Base-by-base conservation (phyloP, 2,888 invertebrate species). In the Lagria hirta region DNA sequence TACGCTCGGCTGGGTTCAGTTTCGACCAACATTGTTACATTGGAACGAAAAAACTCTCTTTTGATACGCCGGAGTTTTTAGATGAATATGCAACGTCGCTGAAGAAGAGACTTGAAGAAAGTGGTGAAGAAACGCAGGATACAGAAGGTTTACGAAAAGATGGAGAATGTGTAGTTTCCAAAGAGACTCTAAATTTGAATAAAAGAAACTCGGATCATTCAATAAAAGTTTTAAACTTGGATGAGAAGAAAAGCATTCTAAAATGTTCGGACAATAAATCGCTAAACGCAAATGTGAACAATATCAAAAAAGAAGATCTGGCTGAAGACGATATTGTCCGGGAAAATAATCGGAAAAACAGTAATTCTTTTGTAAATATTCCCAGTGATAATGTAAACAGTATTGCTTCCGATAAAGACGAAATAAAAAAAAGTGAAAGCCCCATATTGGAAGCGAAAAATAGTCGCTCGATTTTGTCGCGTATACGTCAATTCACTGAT, bases 401-500 rank as follows among this genome's bases (percentile, higher is more conserved):
- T 49, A 58, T 62, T 48, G 49, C 58, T 17, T 54, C 55, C 28
- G 58, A 58, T 26, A 61, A 57, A 43, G 57, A 58, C 27, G 56
- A 55, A 40, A 42, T 42, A 27, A 42, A 29, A 32, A 54, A 53
- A 48, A 45, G 41, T 27, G 51, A 52, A 17, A 49, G 49, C n/a
- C 55, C 66, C 5, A 66, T 64, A 36, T 66, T 69, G 54, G 72
- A 73, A 30, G 14, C 53, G n/a, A 63, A 58, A 38, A 61, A 58
- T 54, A 71, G 68, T 34, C 60, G 66, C 40, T 75, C 77, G 1
- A 60, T 79, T 42, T 64, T 79, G 20, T 70, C 76, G 7, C 70
- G 78, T 11, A 65, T 79, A 41, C 70, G 75, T 18, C 75, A 77
- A 35, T 72, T 79, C 44, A 78, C 79, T 2, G 78, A 79, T 57